Conservation (phyloP, 1,140 invertebrate genomes). For the Trinorchestia longiramus region DNA sequence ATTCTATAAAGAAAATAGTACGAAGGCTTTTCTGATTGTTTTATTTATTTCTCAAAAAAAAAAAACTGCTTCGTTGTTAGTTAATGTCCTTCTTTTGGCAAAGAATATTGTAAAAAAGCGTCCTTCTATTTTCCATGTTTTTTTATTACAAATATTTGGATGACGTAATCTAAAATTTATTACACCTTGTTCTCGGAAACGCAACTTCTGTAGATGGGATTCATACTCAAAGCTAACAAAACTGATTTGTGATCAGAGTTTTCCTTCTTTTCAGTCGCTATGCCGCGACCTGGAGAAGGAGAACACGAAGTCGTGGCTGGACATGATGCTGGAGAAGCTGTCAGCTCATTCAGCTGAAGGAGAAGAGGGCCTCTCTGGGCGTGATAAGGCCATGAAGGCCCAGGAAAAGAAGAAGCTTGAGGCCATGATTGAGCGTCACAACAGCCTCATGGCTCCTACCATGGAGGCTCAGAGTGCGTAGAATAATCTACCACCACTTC, state of each 20-base stretch:
- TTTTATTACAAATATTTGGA: no score
- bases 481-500: not conserved
- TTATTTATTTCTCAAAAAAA: no score
- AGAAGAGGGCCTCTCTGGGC: slow-evolving; percentile 62
- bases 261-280: slow-evolving; percentile 60
- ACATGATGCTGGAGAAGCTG: slow-evolving; percentile 67
- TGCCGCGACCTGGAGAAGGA: slow-evolving; percentile 67
- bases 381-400: slow-evolving; percentile 65
- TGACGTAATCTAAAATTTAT: no score
- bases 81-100: no score
- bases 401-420: slow-evolving; percentile 67
- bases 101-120: no score
- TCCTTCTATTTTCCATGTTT: no score
- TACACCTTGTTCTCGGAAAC: no score
- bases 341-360: slow-evolving; percentile 63
- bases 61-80: no score
- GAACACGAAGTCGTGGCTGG: slow-evolving; percentile 67
- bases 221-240: not conserved
- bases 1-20: no score
- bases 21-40: no score
- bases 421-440: slow-evolving; percentile 65
- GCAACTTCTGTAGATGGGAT: not conserved
- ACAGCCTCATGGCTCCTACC: slow-evolving; percentile 66
- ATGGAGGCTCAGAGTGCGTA: slow-evolving; percentile 67
- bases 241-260: not conserved